Evolutionary conservation across 2,888 invertebrate species (phyloP).

Genomic region (Strigamia transsilvanica): DNA sequence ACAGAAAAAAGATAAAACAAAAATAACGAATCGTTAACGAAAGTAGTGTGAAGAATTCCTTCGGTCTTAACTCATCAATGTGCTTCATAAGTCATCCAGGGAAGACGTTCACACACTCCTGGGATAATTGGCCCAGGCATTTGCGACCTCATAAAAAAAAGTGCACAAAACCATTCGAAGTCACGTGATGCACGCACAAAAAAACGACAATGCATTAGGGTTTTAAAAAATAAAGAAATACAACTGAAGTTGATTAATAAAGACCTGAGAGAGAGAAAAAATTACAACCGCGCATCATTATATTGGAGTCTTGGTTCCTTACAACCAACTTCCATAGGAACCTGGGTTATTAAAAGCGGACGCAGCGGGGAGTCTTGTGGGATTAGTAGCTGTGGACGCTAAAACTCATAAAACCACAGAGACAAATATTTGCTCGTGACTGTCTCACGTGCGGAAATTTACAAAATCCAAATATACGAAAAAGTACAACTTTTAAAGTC

Average conservation of each 20-base stretch:
- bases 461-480: conserved; percentile 40
- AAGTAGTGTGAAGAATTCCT: conserved; percentile 8
- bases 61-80: background rate
- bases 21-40: background rate
- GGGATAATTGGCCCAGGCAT: conserved; percentile 35
- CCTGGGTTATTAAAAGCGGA: conserved; percentile 37
- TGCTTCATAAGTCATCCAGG: conserved; percentile 38
- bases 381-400: conserved; percentile 41
- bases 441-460: conserved; percentile 46
- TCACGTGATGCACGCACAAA: conserved; percentile 38
- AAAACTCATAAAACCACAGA: conserved; percentile 45
- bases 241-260: conserved; percentile 44
- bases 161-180: background rate
- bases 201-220: background rate
- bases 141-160: conserved; percentile 28
- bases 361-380: conserved; percentile 17
- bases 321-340: conserved; percentile 20
- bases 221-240: conserved; percentile 7
- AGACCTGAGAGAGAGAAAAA: conserved; percentile 18
- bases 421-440: conserved; percentile 45
- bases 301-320: conserved; percentile 20
- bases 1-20: background rate
- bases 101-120: conserved; percentile 19
- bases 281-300: conserved; percentile 41
- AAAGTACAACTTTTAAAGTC: conserved; percentile 18